Percentiles rank a stretch among this genome's conserved stretches.
Conservation (phyloP, 2,113 vertebrate species). For the Coregonus clupeaformis region DNA sequence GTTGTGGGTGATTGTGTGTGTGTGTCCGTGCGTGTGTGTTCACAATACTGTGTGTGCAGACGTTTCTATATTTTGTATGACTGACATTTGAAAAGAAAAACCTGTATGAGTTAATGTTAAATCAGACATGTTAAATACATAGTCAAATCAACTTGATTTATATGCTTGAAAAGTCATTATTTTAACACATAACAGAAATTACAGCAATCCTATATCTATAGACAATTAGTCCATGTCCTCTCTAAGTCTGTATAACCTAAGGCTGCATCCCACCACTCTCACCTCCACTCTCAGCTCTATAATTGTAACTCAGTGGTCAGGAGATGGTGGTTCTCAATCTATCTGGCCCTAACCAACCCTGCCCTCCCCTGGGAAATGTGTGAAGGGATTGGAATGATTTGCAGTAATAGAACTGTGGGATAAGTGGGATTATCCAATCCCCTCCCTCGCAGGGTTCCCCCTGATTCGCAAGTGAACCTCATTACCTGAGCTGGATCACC, state of each 20-base stretch:
- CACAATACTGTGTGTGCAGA: too few species aligned
- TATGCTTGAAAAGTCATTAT: too few species aligned
- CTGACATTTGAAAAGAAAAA: too few species aligned
- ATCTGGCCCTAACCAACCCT: constrained; percentile 23
- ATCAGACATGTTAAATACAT: too few species aligned
- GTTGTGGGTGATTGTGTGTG: neutral
- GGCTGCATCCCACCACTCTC: neutral
- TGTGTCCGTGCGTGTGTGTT: too few species aligned
- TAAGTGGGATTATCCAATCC: constrained; percentile 62
- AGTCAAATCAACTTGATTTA: too few species aligned
- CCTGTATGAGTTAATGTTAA: too few species aligned
- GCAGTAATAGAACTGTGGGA: constrained; percentile 58
- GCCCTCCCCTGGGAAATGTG: constrained; percentile 44
- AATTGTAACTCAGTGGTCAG: constrained; percentile 38
- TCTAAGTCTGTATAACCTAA: too few species aligned
- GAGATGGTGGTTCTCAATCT: constrained; percentile 46
- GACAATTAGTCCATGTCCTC: too few species aligned
- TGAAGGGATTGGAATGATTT: constrained; percentile 42
- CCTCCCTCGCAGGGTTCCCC: constrained; percentile 2
- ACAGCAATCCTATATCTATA: too few species aligned
- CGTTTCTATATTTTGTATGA: too few species aligned
- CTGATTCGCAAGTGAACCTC: constrained; percentile 34
- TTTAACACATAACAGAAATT: too few species aligned
- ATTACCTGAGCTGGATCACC: constrained; percentile 46
- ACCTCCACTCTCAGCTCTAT: constrained; percentile 11